Evolutionary conservation across 2,113 vertebrate species (phyloP).

Genomic region (Pavo muticus): DNA sequence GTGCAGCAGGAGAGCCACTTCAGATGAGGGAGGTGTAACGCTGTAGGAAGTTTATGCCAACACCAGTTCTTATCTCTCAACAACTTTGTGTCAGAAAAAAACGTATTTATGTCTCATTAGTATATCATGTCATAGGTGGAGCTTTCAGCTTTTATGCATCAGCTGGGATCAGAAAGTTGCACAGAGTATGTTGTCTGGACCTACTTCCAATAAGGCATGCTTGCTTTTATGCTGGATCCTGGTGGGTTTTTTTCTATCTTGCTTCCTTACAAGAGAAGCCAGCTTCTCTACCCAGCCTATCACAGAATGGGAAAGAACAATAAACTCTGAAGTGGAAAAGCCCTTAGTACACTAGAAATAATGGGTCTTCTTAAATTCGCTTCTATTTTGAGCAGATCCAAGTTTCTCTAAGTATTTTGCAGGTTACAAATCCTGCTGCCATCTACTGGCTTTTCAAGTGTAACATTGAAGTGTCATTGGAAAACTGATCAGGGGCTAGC

Average conservation of each 20-base stretch:
- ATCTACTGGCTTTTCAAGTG: background rate
- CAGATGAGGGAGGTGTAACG: background rate
- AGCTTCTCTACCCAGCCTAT: background rate
- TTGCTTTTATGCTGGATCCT: background rate
- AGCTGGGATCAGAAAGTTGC: background rate
- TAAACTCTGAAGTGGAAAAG: background rate
- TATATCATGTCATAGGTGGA: background rate
- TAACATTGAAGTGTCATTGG: background rate
- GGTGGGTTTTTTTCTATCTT: background rate
- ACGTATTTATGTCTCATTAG: background rate
- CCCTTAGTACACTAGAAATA: background rate
- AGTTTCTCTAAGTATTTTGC: background rate
- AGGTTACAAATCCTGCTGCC: background rate
- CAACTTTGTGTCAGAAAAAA: background rate
- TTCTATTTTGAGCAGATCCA: background rate
- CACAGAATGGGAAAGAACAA: background rate
- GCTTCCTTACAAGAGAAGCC: background rate
- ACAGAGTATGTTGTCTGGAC: background rate
- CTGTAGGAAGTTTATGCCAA: background rate
- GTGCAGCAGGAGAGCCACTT: background rate
- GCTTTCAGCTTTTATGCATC: background rate
- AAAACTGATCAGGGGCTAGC: background rate
- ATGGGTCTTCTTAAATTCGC: background rate
- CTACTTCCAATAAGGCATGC: background rate
- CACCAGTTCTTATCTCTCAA: background rate